Evolutionary conservation across 2,797 vertebrate species (phyloP).

Genomic region (Cryptoprocta ferox): DNA sequence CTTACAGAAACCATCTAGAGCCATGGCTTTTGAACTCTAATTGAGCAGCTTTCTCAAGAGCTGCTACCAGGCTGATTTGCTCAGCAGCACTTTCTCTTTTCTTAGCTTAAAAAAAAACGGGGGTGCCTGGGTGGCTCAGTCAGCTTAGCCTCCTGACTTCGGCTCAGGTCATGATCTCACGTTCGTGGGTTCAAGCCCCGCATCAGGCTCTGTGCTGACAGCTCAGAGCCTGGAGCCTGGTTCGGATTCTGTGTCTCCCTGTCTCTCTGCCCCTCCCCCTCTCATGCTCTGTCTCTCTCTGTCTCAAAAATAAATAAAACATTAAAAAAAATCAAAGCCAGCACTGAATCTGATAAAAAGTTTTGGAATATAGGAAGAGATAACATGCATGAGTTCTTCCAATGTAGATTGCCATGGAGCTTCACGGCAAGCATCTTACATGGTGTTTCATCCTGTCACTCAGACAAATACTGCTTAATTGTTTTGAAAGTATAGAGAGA

Average conservation of each 20-base stretch:
- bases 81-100: conserved; percentile 41
- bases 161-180: no score
- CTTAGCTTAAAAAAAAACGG: neutral
- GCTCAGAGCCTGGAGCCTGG: no score
- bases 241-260: no score
- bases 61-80: neutral
- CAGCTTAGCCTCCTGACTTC: no score
- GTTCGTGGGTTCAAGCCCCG: no score
- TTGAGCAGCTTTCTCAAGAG: neutral
- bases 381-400: neutral
- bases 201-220: no score
- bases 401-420: neutral
- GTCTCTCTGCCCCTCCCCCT: no score
- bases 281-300: no score
- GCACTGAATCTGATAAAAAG: neutral
- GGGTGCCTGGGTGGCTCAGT: no score
- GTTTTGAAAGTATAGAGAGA: neutral
- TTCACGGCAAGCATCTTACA: neutral
- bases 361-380: neutral
- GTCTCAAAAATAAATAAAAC: no score
- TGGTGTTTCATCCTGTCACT: neutral
- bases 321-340: neutral
- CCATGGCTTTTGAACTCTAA: conserved; percentile 11
- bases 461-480: neutral
- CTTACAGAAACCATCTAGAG: neutral